Conservation (phyloP, 2,888 invertebrate species). For the Panzeria rudis region DNA sequence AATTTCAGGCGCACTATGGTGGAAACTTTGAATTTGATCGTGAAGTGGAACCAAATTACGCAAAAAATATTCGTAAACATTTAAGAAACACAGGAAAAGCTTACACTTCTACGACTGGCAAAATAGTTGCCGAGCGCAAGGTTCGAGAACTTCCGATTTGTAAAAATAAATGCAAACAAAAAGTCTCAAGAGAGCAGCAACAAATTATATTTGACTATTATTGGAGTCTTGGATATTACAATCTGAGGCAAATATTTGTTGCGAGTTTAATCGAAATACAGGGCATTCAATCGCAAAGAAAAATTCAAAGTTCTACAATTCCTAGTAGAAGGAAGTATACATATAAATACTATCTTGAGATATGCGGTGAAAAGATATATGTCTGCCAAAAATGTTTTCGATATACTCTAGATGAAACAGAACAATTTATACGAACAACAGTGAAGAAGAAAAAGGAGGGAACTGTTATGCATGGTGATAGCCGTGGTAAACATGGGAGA, state of each 20-base stretch:
- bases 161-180: conserved; percentile 13
- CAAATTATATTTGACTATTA: not conserved
- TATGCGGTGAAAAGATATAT: not conserved
- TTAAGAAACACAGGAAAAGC: conserved; percentile 8
- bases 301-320: not conserved
- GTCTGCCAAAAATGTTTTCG: conserved; percentile 13
- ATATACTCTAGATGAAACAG: not conserved
- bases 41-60: not conserved
- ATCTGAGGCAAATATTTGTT: conserved; percentile 1
- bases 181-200: not conserved
- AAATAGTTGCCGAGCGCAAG: not conserved
- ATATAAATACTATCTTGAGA: not conserved
- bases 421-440: conserved; percentile 7
- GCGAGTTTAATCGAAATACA: conserved; percentile 14
- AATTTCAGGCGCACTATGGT: not conserved
- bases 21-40: not conserved
- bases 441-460: conserved; percentile 2
- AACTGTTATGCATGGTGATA: not conserved
- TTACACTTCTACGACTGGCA: not conserved
- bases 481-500: not conserved
- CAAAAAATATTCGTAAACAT: not conserved
- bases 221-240: conserved; percentile 11
- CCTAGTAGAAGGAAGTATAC: not conserved
- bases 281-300: not conserved
- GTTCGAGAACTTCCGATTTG: not conserved